phyloP scores from a whole-genome alignment of 1,140 invertebrate species.

The Trissolcus basalis region DNA sequence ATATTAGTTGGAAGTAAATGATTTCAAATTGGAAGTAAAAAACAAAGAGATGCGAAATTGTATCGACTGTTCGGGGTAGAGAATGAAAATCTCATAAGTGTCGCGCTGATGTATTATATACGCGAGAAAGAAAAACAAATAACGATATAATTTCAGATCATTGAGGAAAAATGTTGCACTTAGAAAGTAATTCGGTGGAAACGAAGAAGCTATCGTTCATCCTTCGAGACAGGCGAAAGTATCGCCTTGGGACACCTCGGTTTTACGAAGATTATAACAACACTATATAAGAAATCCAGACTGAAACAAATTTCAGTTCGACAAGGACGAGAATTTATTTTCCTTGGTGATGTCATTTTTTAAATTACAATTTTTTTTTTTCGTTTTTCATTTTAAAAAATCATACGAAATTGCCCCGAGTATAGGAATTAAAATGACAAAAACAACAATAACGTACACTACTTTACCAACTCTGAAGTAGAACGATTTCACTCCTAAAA shows the following conservation, averaged over 20 bases:
- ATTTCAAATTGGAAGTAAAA: constrained; percentile 1
- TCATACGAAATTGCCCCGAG: no score
- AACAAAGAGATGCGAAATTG: background rate
- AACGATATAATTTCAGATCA: constrained; percentile 31
- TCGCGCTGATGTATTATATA: constrained; percentile 18
- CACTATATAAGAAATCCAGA: no score
- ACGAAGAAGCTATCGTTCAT: constrained; percentile 33
- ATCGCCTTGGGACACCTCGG: constrained; percentile 43
- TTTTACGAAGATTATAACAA: constrained; percentile 40
- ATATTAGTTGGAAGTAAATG: constrained; percentile 8
- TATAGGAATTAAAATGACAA: no score
- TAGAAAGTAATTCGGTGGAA: constrained; percentile 23
- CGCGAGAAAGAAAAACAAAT: constrained; percentile 25
- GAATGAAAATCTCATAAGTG: constrained; percentile 31
- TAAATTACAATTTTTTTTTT: no score
- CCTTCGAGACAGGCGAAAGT: constrained; percentile 18
- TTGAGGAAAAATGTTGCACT: constrained; percentile 32
- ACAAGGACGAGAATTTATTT: no score
- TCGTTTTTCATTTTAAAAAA: no score
- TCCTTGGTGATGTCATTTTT: no score
- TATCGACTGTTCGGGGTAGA: constrained; percentile 8
- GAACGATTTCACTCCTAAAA: no score
- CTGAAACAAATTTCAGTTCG: no score
- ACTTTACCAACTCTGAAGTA: no score
- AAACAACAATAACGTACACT: no score